Conservation (phyloP, 2,888 invertebrate species). For the Melanchra persicariae region DNA sequence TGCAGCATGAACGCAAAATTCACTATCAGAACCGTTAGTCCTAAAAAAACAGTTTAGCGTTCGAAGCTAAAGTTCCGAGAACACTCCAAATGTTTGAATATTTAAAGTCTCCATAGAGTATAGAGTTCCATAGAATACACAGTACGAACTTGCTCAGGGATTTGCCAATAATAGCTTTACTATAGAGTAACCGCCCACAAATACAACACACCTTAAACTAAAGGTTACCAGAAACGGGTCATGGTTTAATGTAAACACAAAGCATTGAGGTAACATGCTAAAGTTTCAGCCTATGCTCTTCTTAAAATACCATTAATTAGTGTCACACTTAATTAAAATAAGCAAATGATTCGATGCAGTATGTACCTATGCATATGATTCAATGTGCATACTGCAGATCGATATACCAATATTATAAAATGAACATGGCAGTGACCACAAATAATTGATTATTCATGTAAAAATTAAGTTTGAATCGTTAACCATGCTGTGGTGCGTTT, state of each 20-base stretch:
- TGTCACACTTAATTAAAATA: not conserved
- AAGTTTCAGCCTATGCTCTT: not conserved
- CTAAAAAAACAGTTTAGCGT: not conserved
- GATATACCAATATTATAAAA: slow-evolving; percentile 2
- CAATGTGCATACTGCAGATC: not conserved
- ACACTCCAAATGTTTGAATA: slow-evolving; percentile 10
- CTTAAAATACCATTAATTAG: not conserved
- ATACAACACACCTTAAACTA: slow-evolving; percentile 30
- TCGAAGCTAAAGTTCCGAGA: slow-evolving; percentile 2
- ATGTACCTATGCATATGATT: not conserved
- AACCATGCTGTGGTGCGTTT: slow-evolving; percentile 15
- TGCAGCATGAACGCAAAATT: slow-evolving; percentile 35
- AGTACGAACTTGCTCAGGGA: not conserved
- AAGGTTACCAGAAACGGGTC: slow-evolving; percentile 28
- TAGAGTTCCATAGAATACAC: not conserved
- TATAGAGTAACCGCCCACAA: slow-evolving; percentile 20
- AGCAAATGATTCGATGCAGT: not conserved
- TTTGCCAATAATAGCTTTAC: slow-evolving; percentile 38
- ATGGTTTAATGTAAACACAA: slow-evolving; percentile 24
- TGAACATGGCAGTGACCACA: slow-evolving; percentile 9
- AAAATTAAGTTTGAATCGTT: slow-evolving; percentile 41
- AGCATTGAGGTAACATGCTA: not conserved
- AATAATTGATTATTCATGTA: slow-evolving; percentile 38
- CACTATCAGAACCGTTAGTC: slow-evolving; percentile 9
- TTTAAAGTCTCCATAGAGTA: not conserved